Percentiles rank a stretch among this genome's conserved stretches.
Conservation (phyloP, 2,888 invertebrate species). For the Ischnus inquisitorius region DNA sequence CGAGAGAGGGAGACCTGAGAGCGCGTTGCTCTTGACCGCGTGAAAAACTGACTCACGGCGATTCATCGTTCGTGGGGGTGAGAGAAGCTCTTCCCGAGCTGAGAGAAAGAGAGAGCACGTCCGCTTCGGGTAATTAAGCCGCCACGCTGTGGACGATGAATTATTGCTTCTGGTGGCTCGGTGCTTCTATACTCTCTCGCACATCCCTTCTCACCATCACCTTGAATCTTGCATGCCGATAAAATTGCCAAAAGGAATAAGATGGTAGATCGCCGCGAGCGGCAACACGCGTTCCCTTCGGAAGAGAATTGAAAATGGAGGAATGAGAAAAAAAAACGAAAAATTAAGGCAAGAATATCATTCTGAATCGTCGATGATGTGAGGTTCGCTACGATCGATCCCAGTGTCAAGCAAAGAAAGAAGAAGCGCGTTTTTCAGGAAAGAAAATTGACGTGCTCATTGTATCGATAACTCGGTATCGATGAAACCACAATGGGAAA, state of each 20-base stretch:
- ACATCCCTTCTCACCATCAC: slow-evolving; percentile 15
- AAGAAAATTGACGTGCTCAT: slow-evolving; percentile 62
- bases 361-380: slow-evolving; percentile 54
- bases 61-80: slow-evolving; percentile 40
- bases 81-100: slow-evolving; percentile 48
- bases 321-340: slow-evolving; percentile 29
- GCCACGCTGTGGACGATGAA: slow-evolving; percentile 75
- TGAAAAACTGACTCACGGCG: slow-evolving; percentile 64
- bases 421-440: slow-evolving; percentile 33
- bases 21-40: slow-evolving; percentile 54
- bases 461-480: slow-evolving; percentile 22
- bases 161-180: slow-evolving; percentile 71
- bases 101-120: slow-evolving; percentile 69
- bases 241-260: slow-evolving; percentile 71
- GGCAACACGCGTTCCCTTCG: slow-evolving; percentile 14
- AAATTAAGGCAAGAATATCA: slow-evolving; percentile 34
- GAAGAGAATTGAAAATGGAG: slow-evolving; percentile 70
- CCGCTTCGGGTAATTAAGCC: slow-evolving; percentile 76
- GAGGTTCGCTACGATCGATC: slow-evolving; percentile 1
- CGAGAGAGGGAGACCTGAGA: slow-evolving; percentile 59
- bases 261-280: slow-evolving; percentile 13
- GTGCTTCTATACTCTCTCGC: slow-evolving; percentile 18
- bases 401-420: slow-evolving; percentile 29
- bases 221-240: slow-evolving; percentile 67
- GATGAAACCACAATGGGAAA: background rate